These are phyloP conservation scores for Podocnemis expansa DNA, from an alignment of 2,113 vertebrate species.

Conservation along the genomic window DNA sequence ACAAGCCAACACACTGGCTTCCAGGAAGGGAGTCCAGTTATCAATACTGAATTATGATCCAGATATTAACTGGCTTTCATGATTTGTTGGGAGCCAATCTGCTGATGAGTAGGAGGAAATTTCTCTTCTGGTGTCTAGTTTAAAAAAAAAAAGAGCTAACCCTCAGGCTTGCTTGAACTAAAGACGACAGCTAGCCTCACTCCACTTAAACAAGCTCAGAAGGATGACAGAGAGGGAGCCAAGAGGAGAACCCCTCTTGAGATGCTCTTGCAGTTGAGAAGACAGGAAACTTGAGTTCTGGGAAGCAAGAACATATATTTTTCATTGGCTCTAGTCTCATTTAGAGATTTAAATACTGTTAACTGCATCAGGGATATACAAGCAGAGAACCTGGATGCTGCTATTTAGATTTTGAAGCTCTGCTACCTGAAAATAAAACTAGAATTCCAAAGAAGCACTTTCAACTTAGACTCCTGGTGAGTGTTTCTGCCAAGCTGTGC, in stretches of 20 bases:
- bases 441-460: not conserved
- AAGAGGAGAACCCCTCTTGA: not conserved
- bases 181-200: not conserved
- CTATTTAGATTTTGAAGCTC: not conserved
- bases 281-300: not conserved
- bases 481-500: constrained; percentile 15
- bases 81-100: not conserved
- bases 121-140: not conserved
- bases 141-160: constrained; percentile 2
- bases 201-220: not conserved
- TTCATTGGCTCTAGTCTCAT: not conserved
- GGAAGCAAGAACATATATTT: not conserved
- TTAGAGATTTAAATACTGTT: not conserved
- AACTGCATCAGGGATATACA: not conserved
- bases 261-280: not conserved
- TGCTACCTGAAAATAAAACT: not conserved
- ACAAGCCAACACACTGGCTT: not conserved
- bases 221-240: not conserved
- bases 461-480: not conserved
- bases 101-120: not conserved
- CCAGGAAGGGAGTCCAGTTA: not conserved
- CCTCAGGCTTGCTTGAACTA: not conserved
- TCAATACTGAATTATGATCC: not conserved
- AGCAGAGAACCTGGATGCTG: not conserved
- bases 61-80: not conserved